Evolutionary conservation across 2,113 vertebrate genomes (phyloP).

Genomic region (Phaethon lepturus): DNA sequence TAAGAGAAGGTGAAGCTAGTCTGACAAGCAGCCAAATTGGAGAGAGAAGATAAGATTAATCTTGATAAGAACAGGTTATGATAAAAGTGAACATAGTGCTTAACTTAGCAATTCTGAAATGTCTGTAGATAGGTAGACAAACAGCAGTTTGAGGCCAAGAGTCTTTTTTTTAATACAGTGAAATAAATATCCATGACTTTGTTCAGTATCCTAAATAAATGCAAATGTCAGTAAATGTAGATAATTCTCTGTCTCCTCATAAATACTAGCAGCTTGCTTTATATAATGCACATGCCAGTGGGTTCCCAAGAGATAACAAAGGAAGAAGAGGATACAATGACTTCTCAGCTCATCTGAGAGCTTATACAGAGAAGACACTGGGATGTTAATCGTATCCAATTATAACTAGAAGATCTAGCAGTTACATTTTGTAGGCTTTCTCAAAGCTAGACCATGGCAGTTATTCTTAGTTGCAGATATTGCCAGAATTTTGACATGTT

Average conservation of each 20-base stretch:
- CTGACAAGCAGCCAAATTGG: constrained; percentile 4
- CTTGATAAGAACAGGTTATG: constrained; percentile 28
- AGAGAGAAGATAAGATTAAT: background rate
- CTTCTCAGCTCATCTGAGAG: background rate
- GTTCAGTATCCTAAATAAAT: constrained; percentile 19
- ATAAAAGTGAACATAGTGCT: constrained; percentile 38
- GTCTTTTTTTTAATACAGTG: background rate
- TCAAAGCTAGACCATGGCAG: background rate
- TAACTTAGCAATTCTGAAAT: constrained; percentile 19
- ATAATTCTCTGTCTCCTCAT: background rate
- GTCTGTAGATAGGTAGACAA: background rate
- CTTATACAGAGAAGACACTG: background rate
- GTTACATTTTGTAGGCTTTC: background rate
- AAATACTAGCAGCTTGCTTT: background rate
- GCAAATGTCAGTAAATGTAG: background rate
- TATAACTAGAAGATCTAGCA: background rate
- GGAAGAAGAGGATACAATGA: background rate
- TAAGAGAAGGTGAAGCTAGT: constrained; percentile 5
- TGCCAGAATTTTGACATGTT: background rate
- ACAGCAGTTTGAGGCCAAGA: background rate
- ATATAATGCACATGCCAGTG: background rate
- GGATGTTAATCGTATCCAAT: background rate
- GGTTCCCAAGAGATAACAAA: background rate
- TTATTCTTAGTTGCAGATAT: background rate
- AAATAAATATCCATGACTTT: background rate